Conservation (phyloP, 2,888 invertebrate species). For the Drosophila yooni region DNA sequence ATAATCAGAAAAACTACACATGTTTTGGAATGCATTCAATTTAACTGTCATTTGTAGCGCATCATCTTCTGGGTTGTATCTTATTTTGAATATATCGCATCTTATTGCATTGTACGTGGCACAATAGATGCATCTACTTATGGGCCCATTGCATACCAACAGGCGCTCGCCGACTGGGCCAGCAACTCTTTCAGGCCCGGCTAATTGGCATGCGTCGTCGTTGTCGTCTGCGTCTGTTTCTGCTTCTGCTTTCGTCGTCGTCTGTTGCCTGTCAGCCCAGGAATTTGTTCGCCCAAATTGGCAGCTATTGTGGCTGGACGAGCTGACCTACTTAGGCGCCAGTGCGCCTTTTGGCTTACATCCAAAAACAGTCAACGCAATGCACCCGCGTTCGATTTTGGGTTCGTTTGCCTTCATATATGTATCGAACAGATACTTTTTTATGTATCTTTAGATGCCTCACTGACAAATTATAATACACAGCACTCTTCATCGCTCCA, state of each 20-base stretch:
- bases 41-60: too few species aligned
- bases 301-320: constrained; percentile 70
- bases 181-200: constrained; percentile 31
- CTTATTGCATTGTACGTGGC: not conserved
- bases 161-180: constrained; percentile 40
- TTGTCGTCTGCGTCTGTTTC: constrained; percentile 23
- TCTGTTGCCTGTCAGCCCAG: constrained; percentile 74
- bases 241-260: constrained; percentile 36
- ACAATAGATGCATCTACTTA: constrained; percentile 20
- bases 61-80: not conserved
- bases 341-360: constrained; percentile 73
- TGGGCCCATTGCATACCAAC: constrained; percentile 46
- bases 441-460: constrained; percentile 46
- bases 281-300: constrained; percentile 77
- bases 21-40: too few species aligned
- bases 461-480: constrained; percentile 71
- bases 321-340: constrained; percentile 75
- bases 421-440: constrained; percentile 37
- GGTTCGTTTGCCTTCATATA: constrained; percentile 13
- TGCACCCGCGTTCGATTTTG: constrained; percentile 20
- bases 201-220: constrained; percentile 73
- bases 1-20: too few species aligned
- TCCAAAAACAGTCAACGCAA: constrained; percentile 72
- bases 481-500: constrained; percentile 4
- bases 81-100: not conserved